Percentiles rank a stretch among this genome's conserved stretches.
Conservation (phyloP, 2,888 invertebrate genomes). For the Thymelicus sylvestris region DNA sequence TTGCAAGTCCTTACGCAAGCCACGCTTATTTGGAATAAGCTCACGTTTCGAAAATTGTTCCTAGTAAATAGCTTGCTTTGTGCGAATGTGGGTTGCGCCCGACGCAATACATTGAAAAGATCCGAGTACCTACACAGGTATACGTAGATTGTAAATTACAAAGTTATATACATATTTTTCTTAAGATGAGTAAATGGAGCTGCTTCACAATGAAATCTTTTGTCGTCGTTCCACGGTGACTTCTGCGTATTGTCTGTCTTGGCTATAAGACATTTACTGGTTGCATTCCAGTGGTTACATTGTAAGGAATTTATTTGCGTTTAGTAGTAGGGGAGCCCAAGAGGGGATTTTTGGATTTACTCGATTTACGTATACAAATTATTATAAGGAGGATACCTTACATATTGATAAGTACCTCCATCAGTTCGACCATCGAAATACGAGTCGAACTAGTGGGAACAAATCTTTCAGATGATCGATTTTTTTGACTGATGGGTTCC, state of each 20-base stretch:
- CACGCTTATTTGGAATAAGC: neutral
- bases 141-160: conserved; percentile 1
- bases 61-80: neutral
- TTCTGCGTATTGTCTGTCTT: neutral
- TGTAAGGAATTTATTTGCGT: neutral
- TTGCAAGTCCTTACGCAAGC: neutral
- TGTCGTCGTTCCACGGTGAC: neutral
- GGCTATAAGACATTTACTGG: neutral
- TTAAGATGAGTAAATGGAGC: conserved; percentile 1
- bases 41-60: neutral
- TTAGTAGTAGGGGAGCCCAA: no score
- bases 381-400: no score
- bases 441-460: no score
- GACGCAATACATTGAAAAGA: neutral
- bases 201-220: conserved; percentile 1
- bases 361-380: no score
- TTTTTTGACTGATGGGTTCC: no score
- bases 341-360: no score
- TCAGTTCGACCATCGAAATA: no score
- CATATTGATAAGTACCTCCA: no score
- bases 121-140: neutral
- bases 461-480: no score
- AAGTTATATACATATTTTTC: neutral
- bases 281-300: neutral
- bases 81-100: neutral